Evolutionary conservation across 1,140 invertebrate genomes (phyloP).

Genomic region (Glomeris maerens): DNA sequence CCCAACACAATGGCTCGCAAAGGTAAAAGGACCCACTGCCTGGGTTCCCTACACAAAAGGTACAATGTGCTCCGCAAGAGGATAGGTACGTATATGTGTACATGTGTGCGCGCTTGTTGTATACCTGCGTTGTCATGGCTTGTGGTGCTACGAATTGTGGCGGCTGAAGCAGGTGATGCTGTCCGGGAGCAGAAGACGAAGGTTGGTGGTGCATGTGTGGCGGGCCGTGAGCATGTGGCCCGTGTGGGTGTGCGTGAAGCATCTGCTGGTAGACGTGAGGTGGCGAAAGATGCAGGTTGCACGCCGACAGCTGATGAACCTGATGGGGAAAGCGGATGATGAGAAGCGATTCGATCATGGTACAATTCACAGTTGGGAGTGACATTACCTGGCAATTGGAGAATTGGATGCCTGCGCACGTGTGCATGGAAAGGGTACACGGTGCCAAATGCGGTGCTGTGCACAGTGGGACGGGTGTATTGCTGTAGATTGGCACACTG

Average conservation of each 20-base stretch:
- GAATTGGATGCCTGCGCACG: constrained; percentile 28
- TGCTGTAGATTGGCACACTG: constrained; percentile 18
- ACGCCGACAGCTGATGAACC: constrained; percentile 27
- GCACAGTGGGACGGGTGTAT: constrained; percentile 24
- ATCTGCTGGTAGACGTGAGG: constrained; percentile 27
- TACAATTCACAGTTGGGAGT: constrained; percentile 13
- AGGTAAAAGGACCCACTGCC: no score
- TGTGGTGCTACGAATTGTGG: constrained; percentile 6
- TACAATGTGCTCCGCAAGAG: no score
- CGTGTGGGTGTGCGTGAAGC: constrained; percentile 40
- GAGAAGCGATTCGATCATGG: constrained; percentile 14
- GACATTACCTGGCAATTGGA: constrained; percentile 31
- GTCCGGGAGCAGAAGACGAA: constrained; percentile 14
- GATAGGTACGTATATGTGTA: background rate
- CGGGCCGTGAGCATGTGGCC: constrained; percentile 27
- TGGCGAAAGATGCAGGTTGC: constrained; percentile 29
- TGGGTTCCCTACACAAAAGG: no score
- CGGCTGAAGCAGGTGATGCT: constrained; percentile 6
- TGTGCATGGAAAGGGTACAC: constrained; percentile 12
- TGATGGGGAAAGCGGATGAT: constrained; percentile 16
- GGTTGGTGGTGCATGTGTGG: constrained; percentile 21
- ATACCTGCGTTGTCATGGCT: constrained; percentile 17
- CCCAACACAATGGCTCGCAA: no score
- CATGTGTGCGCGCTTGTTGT: constrained; percentile 9
- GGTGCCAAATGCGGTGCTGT: constrained; percentile 24